Evolutionary conservation across 2,113 vertebrate genomes (phyloP).

Genomic region (Merops nubicus): DNA sequence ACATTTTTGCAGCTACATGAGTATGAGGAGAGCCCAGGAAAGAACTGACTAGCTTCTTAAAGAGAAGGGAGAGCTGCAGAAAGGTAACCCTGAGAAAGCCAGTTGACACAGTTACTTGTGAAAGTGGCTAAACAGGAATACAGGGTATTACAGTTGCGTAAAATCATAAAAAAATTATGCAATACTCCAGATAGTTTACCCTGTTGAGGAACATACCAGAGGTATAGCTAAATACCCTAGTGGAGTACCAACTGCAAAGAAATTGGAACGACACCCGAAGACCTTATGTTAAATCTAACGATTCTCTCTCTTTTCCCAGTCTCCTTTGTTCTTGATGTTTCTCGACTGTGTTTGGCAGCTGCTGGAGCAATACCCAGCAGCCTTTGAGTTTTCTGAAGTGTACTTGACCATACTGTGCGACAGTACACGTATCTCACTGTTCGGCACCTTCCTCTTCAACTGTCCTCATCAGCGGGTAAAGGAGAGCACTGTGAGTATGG

Average conservation of each 20-base stretch:
- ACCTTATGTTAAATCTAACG: background rate
- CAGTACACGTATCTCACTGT: slow-evolving; percentile 90
- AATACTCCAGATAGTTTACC: background rate
- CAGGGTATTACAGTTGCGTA: background rate
- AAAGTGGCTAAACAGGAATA: background rate
- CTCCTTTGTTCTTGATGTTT: slow-evolving; percentile 92
- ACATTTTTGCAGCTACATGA: background rate
- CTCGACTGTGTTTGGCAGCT: slow-evolving; percentile 97
- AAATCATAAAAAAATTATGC: background rate
- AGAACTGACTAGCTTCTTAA: background rate
- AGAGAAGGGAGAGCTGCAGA: background rate
- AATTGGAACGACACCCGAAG: background rate
- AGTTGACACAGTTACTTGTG: background rate
- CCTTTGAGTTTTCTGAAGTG: slow-evolving; percentile 95
- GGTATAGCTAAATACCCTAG: background rate
- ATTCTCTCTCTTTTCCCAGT: slow-evolving; percentile 71
- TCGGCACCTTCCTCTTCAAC: slow-evolving; percentile 97
- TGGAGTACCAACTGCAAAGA: background rate
- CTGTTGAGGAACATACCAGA: background rate
- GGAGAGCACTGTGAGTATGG: slow-evolving; percentile 84
- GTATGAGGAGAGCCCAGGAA: background rate
- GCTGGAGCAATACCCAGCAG: slow-evolving; percentile 91
- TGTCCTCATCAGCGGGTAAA: slow-evolving; percentile 88
- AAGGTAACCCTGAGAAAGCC: background rate
- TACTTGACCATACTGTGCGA: slow-evolving; percentile 90